These are phyloP conservation scores for Perithous albicinctus DNA, from an alignment of 2,888 invertebrate species.

Conservation along the genomic window DNA sequence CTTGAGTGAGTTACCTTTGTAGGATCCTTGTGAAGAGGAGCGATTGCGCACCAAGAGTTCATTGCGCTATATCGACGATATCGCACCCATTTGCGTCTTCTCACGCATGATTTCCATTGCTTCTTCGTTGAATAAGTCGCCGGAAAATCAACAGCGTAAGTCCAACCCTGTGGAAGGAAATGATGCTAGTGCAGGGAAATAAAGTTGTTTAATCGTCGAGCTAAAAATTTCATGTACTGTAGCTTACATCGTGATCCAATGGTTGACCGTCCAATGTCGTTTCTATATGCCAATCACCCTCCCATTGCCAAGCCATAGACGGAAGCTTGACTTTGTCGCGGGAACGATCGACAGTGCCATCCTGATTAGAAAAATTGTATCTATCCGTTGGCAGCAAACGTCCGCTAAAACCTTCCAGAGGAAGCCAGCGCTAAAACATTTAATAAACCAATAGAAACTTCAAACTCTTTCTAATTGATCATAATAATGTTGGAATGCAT, in stretches of 20 bases:
- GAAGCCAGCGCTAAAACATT: constrained; percentile 91
- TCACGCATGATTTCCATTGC: constrained; percentile 95
- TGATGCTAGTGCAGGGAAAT: constrained; percentile 65
- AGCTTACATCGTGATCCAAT: constrained; percentile 91
- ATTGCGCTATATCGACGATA: constrained; percentile 94
- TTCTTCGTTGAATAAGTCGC: constrained; percentile 91
- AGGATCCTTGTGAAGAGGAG: constrained; percentile 94
- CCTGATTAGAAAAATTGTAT: constrained; percentile 93
- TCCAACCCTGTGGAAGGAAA: constrained; percentile 89
- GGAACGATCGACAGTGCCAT: constrained; percentile 92
- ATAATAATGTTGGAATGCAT: no score
- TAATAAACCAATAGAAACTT: no score
- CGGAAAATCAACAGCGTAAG: constrained; percentile 96
- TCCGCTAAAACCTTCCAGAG: constrained; percentile 94
- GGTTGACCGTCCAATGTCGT: constrained; percentile 94
- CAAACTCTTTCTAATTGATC: no score
- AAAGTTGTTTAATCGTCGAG: constrained; percentile 59
- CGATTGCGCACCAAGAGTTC: constrained; percentile 97
- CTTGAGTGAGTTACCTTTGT: constrained; percentile 87
- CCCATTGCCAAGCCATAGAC: constrained; percentile 98
- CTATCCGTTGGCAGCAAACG: constrained; percentile 95
- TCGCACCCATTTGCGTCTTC: constrained; percentile 95
- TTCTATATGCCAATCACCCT: constrained; percentile 96
- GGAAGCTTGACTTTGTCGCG: constrained; percentile 94
- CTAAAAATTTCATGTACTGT: constrained; percentile 30